Percentiles rank a stretch among this genome's conserved stretches.
Evolutionary conservation across 2,888 invertebrate species (phyloP).

Genomic region (Papilio gigon): DNA sequence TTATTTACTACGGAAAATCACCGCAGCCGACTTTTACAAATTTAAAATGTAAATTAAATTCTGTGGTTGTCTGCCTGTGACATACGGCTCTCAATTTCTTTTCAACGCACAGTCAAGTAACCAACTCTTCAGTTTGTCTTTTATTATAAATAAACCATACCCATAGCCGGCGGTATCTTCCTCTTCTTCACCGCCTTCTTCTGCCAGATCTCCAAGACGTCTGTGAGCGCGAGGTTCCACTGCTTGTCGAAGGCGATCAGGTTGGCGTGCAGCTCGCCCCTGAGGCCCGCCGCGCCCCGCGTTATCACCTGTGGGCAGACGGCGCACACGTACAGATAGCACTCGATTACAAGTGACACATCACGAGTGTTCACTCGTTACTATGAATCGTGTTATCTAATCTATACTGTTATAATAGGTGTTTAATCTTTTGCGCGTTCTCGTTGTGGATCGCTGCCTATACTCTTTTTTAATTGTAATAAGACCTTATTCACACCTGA

Average conservation of each 20-base stretch:
- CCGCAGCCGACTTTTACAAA: background rate
- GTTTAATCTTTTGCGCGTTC: background rate
- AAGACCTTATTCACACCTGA: too few relatives aligned
- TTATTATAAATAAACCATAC: conserved; percentile 61
- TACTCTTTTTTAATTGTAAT: too few relatives aligned
- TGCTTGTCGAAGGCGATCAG: conserved; percentile 95
- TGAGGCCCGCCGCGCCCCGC: conserved; percentile 86
- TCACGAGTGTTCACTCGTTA: background rate
- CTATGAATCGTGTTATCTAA: background rate
- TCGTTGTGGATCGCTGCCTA: background rate
- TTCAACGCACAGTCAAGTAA: too few relatives aligned
- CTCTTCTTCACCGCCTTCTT: conserved; percentile 81
- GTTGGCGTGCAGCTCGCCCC: conserved; percentile 90
- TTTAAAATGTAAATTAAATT: background rate
- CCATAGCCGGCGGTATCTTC: conserved; percentile 83
- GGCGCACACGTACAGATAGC: background rate
- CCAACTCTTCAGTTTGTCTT: too few relatives aligned
- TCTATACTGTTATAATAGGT: conserved; percentile 1
- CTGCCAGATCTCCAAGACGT: conserved; percentile 92
- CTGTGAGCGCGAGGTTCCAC: conserved; percentile 93
- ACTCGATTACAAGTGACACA: background rate
- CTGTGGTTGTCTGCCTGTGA: background rate
- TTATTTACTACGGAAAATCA: too few relatives aligned
- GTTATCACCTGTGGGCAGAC: conserved; percentile 85
- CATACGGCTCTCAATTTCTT: too few relatives aligned